Percentiles rank a stretch among this genome's conserved stretches.
These are phyloP conservation scores for Cephus spinipes DNA, from an alignment of 2,888 invertebrate species.

Conservation along the genomic window DNA sequence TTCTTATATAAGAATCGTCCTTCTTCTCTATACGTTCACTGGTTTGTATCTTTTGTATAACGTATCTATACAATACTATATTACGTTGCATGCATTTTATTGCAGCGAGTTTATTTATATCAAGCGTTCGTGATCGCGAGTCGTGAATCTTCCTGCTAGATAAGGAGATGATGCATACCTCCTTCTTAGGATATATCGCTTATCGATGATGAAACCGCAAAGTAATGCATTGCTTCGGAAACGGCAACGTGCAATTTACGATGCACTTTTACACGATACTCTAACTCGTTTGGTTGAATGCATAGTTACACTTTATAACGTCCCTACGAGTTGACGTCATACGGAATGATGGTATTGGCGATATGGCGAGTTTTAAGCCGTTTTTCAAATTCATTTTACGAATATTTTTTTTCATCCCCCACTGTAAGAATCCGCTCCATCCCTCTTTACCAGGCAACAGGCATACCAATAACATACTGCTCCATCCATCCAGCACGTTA, in stretches of 20 bases:
- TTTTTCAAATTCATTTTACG: background rate
- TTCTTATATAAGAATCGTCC: background rate
- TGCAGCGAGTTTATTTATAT: conserved; percentile 6
- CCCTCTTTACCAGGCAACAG: background rate
- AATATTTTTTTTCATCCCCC: background rate
- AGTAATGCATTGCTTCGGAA: conserved; percentile 17
- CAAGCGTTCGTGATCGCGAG: conserved; percentile 38
- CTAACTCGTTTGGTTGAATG: background rate
- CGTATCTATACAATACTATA: background rate
- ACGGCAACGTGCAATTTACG: conserved; percentile 33
- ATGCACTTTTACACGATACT: background rate
- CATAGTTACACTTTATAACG: background rate
- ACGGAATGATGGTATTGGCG: too few relatives aligned
- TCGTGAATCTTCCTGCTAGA: conserved; percentile 53
- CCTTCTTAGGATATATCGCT: conserved; percentile 22
- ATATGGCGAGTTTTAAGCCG: background rate
- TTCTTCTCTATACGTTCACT: background rate
- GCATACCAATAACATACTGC: background rate
- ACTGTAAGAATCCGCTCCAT: background rate
- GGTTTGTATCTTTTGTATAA: background rate
- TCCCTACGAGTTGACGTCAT: background rate
- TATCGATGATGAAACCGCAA: conserved; percentile 32
- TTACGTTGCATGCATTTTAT: background rate
- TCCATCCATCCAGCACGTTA: background rate
- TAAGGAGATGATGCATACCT: conserved; percentile 52